Evolutionary conservation across 2,888 invertebrate genomes (phyloP), one percentile per base, ranked within the genome.

Genomic region (Euproctis similis): DNA sequence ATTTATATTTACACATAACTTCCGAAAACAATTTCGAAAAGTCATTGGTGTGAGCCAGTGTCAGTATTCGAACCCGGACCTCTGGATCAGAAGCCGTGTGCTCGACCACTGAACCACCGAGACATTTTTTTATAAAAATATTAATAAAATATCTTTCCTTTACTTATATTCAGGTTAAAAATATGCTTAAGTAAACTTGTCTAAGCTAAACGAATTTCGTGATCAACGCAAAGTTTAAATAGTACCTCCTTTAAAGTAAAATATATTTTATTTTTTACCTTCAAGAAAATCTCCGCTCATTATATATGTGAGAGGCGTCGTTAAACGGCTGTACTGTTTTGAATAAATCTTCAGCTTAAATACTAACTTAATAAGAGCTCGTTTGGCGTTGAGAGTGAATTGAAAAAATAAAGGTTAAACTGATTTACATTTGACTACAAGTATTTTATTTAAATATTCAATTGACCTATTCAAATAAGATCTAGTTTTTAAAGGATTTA

Each of bases 291-390:
- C 34, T 28, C 26, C 36, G 42, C 39, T 71, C 64, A 74, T 75
- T 74, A n/a, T 64, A 59, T 75, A 75, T 76, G 69, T 61, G 52
- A 46, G 42, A 28, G 38, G 34, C 43, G 36, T 39, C 53, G 41
- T 41, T 63, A 67, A 72, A 63, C 58, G 64, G 54, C 58, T 58
- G 62, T 69, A 58, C 67, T 74, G 64, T 68, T 75, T 76, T 70
- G 67, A 74, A 76, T 76, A 75, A 76, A 75, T 74, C 74, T 63
- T 59, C 47, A 53, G 56, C 60, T 67, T 68, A 70, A 73, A 73
- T 68, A 71, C 67, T 76, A 73, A 73, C 71, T 72, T 66, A 73
- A 74, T 76, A 71, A 71, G 60, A 57, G 44, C 63, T 67, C 66
- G 67, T 69, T 68, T 67, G 56, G 56, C 40, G 58, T 54, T 53